Evolutionary conservation across 1,140 invertebrate genomes (phyloP).

Genomic region (Sarcophaga peregrina): DNA sequence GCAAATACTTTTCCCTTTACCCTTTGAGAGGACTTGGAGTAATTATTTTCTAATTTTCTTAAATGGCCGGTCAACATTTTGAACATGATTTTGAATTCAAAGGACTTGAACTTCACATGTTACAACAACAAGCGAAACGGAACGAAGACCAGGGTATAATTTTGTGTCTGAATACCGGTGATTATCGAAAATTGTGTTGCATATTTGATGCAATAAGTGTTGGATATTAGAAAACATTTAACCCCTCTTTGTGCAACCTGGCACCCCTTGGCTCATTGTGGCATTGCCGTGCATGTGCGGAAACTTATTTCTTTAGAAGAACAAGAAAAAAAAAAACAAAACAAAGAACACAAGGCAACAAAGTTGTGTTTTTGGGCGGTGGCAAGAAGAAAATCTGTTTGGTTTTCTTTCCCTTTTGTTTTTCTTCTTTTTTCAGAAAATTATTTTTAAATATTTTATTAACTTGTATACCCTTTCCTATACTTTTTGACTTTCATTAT

Average conservation of each 20-base stretch:
- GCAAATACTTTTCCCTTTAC: no score
- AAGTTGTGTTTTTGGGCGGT: no score
- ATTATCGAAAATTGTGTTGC: slow-evolving; percentile 17
- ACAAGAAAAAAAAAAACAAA: no score
- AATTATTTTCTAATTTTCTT: slow-evolving; percentile 14
- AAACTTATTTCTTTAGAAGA: neutral
- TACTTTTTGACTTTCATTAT: neutral
- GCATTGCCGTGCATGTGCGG: neutral
- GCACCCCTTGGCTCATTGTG: neutral
- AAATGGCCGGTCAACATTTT: neutral
- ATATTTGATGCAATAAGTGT: slow-evolving; percentile 19
- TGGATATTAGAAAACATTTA: slow-evolving; percentile 1
- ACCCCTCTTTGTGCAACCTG: neutral
- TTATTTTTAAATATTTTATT: slow-evolving; percentile 37
- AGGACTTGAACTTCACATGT: neutral
- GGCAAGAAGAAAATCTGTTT: neutral
- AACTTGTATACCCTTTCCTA: slow-evolving; percentile 1
- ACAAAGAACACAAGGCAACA: no score
- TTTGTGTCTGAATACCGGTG: neutral
- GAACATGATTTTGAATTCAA: neutral
- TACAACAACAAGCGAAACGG: neutral
- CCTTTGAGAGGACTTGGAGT: neutral
- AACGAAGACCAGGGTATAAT: neutral
- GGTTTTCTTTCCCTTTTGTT: neutral
- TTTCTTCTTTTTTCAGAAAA: slow-evolving; percentile 2